A percentile compares a stretch with the other conserved stretches of the same genome.
These are phyloP conservation scores for Prunella fulvescens DNA, from an alignment of 2,113 vertebrate species.

Conservation along the genomic window DNA sequence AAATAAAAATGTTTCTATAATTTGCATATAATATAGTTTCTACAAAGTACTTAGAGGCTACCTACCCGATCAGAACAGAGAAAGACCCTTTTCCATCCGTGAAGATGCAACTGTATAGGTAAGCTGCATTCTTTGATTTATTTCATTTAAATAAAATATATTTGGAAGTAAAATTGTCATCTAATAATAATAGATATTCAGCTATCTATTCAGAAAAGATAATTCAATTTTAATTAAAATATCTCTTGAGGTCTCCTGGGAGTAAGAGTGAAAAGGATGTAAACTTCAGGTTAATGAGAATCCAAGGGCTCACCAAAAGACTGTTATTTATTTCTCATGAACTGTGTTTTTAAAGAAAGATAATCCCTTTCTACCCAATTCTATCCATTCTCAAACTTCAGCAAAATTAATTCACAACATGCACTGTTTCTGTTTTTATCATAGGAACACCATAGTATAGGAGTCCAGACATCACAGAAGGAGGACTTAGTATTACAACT, in stretches of 20 bases:
- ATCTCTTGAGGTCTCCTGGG: not conserved
- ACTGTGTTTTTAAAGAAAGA: not conserved
- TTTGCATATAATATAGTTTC: not conserved
- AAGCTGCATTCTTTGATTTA: not conserved
- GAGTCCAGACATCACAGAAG: not conserved
- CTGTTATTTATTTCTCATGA: not conserved
- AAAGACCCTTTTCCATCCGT: not conserved
- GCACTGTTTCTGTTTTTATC: not conserved
- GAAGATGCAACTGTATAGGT: not conserved
- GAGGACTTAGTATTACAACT: not conserved
- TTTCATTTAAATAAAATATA: not conserved
- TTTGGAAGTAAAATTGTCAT: not conserved
- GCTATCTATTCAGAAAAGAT: not conserved
- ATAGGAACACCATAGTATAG: not conserved
- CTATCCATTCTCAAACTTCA: not conserved
- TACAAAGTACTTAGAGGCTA: not conserved
- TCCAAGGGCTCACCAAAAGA: not conserved
- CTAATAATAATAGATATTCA: not conserved
- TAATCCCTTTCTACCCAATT: not conserved
- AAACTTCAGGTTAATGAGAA: not conserved
- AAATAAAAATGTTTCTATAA: not conserved
- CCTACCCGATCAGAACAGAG: not conserved
- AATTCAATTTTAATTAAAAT: not conserved
- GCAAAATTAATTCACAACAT: not conserved
- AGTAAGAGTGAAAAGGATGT: not conserved